Conservation (phyloP, 2,888 invertebrate species). For the Cordylochernes scorpioides region DNA sequence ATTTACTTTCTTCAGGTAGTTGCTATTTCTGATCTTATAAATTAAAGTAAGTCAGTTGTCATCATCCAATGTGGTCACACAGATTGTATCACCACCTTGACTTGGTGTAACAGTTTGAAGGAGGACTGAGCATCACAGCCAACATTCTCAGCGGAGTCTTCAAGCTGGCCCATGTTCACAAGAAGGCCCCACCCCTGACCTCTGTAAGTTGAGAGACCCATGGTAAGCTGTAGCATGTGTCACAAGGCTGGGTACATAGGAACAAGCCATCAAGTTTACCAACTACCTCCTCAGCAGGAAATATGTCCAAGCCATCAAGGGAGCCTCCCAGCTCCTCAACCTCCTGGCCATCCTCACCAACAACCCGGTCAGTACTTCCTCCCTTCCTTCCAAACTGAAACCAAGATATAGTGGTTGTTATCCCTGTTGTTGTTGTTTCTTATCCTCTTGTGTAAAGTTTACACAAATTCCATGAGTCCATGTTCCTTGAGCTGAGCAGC, state of each 20-base stretch:
- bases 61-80: neutral
- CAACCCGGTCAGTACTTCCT: constrained; percentile 39
- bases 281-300: constrained; percentile 67
- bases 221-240: constrained; percentile 25
- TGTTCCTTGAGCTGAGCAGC: too few relatives aligned
- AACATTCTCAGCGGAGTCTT: constrained; percentile 34
- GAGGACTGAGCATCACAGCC: constrained; percentile 36
- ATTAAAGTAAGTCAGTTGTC: neutral
- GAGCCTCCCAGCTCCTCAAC: constrained; percentile 50
- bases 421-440: too few relatives aligned
- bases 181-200: constrained; percentile 39
- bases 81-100: constrained; percentile 2
- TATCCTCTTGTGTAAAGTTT: too few relatives aligned
- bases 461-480: too few relatives aligned
- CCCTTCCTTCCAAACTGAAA: too few relatives aligned
- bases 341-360: constrained; percentile 40
- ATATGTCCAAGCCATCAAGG: constrained; percentile 59
- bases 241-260: too few relatives aligned
- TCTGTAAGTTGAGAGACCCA: constrained; percentile 17
- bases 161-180: constrained; percentile 32
- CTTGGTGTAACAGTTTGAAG: constrained; percentile 61
- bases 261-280: constrained; percentile 61
- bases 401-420: too few relatives aligned
- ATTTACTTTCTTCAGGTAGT: constrained; percentile 1
- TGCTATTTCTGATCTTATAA: neutral